A percentile compares a stretch with the other conserved stretches of the same genome.
Conservation (phyloP, 2,888 invertebrate species). For the Mactromeris polynyma region DNA sequence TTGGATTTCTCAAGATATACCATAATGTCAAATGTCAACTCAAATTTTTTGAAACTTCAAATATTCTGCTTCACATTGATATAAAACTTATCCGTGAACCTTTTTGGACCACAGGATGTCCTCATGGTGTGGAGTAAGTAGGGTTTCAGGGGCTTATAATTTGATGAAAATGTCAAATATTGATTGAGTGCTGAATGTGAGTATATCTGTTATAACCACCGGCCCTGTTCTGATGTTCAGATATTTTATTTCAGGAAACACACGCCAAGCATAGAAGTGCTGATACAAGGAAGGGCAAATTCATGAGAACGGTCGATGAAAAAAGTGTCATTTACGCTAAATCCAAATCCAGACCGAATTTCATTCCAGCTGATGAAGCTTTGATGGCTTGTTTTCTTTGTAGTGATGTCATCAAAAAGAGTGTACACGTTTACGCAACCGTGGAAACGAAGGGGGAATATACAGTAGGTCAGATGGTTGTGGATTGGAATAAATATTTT, state of each 20-base stretch:
- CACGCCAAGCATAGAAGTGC: conserved; percentile 34
- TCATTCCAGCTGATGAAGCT: conserved; percentile 58
- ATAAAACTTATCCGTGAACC: too few species aligned
- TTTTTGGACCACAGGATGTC: too few species aligned
- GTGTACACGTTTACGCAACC: conserved; percentile 49
- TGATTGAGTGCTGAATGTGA: too few species aligned
- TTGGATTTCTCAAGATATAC: too few species aligned
- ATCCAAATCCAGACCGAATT: neutral
- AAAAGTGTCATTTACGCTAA: conserved; percentile 7
- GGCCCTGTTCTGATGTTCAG: too few species aligned
- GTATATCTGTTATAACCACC: too few species aligned
- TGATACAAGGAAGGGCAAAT: conserved; percentile 51
- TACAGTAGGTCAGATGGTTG: conserved; percentile 67
- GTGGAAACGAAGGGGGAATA: conserved; percentile 61
- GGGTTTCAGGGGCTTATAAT: too few species aligned
- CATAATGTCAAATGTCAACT: too few species aligned
- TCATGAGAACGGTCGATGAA: conserved; percentile 52
- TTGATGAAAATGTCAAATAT: too few species aligned
- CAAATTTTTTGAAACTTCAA: too few species aligned
- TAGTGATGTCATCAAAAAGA: conserved; percentile 55
- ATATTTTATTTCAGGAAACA: conserved; percentile 36
- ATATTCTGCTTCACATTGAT: too few species aligned
- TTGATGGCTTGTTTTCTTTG: conserved; percentile 54
- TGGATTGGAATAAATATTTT: conserved; percentile 62
- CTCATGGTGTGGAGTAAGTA: too few species aligned